Base-by-base conservation (phyloP, 2,888 invertebrate genomes). In the Eupithecia inturbata region DNA sequence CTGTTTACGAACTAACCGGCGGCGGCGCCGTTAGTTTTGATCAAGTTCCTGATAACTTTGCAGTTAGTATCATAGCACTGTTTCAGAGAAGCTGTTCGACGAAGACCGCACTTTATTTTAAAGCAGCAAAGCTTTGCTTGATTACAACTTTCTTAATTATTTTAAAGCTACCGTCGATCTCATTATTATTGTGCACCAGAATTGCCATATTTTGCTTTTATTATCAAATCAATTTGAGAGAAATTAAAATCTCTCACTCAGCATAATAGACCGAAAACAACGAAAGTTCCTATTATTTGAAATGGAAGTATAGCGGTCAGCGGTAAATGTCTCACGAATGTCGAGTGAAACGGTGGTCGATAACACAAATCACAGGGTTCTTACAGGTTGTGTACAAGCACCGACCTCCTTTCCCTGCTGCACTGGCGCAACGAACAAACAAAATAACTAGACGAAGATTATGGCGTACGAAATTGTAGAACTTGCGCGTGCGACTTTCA, bases 401-500 rank as follows among this genome's bases (percentile, higher is more conserved):
- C 86, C 92, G 93, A 93, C 94, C 93, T 94, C 94, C 94, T 94
- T 94, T 94, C 93, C 87, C 92, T 83, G 89, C 82, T 90, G 92
- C 92, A 93, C 92, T 93, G 92, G 92, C 93, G 93, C 92, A 93
- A 93, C 87, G 88, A 88, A 88, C 91, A 92, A 92, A 93, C 91
- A 92, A 88, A 91, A 91, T 89, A 93, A 92, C 92, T 93, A 93
- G 91, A 92, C 91, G 92, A 92, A 92, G 91, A 92, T 87, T 89
- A 87, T 85, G 89, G 84, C 87, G 86, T 89, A 91, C 92, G 90
- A 91, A 91, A 90, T 89, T 84, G 87, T 88, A 88, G 88, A 88
- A 91, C 88, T 86, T 90, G 90, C 89, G 91, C 90, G 89, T 91
- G 92, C 90, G 89, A 92, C 92, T 94, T 94, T 93, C 93, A 93